Evolutionary conservation across 2,888 invertebrate species (phyloP).

Genomic region (Cosmia trapezina): DNA sequence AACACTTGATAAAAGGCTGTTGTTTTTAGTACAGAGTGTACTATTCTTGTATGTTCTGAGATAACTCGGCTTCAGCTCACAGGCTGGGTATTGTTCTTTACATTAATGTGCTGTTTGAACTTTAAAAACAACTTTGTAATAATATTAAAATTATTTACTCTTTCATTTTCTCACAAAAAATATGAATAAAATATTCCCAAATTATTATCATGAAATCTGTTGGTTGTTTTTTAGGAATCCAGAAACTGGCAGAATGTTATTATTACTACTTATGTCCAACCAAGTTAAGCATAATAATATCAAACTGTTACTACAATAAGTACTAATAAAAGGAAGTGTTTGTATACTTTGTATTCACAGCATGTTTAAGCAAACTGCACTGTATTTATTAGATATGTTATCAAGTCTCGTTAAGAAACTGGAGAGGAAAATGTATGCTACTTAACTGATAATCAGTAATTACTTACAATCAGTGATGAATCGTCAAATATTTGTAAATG

Average conservation of each 20-base stretch:
- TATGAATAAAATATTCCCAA: too few species aligned
- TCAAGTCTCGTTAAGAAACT: constrained; percentile 23
- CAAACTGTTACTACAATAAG: not conserved
- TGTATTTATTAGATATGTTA: not conserved
- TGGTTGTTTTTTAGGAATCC: not conserved
- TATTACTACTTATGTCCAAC: not conserved
- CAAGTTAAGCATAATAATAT: not conserved
- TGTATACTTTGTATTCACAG: not conserved
- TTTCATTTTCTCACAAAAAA: too few species aligned
- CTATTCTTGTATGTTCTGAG: not conserved
- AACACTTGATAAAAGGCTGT: not conserved
- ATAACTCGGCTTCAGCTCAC: too few species aligned
- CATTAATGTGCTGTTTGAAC: too few species aligned
- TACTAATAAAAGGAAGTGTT: not conserved
- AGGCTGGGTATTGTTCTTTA: too few species aligned
- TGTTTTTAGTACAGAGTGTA: not conserved
- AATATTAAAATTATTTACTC: too few species aligned
- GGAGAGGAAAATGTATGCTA: constrained; percentile 33
- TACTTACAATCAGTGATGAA: constrained; percentile 8
- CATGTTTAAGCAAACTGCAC: constrained; percentile 4
- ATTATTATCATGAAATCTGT: not conserved
- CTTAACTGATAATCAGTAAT: constrained; percentile 8
- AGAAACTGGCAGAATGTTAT: not conserved
- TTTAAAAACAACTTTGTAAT: too few species aligned
- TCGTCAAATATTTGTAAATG: constrained; percentile 28